Evolutionary conservation across 2,113 vertebrate species (phyloP), one percentile per base, ranked within the genome.

Genomic region (Patagioenas fasciata): DNA sequence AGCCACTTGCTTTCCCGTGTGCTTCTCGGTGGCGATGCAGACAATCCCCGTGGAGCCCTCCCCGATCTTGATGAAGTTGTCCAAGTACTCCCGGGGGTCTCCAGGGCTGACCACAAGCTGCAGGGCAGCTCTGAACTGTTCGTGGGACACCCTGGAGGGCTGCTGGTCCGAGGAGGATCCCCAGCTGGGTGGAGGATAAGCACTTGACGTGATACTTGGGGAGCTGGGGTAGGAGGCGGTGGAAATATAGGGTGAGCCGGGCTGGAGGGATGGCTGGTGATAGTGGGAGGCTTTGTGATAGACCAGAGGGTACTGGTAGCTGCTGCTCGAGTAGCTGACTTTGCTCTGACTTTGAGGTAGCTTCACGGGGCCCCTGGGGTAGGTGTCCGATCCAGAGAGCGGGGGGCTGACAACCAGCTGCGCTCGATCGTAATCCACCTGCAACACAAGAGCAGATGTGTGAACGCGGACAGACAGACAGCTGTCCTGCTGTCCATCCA

Each of bases 41-140:
- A 99, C 99, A 2, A 99, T 99, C 11, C 99, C 99, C 0, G 99
- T 99, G 66, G 99, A 99, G 85, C 99, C 99, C 97, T 99, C 99
- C 20, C 99, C 99, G 0, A 99, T 99, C 98, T 99, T 99, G 92
- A 99, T 99, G 96, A 99, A 99, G 98, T 96, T 99, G 98, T 99
- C 99, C 98, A 99, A 91, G 97, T 99, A 99, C 91, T 99, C 99
- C 32, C 99, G 98, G n/a, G 99, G 99, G 96, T 99, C 99, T 0
- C 99, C 99, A 1, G 99, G 99, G 95, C 99, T 99, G 75, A 99
- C 99, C 83, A 99, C 99, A 32, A 99, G 98, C 94, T 99, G 99
- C 85, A 99, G 98, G 4, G 99, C 99, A 23, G 99, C 99, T 94
- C 99, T 98, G 96, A 99, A 99, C 96, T 99, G 99, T 98, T 99